phyloP scores from a whole-genome alignment of 2,113 vertebrate species.

The Tyrannus savana region DNA sequence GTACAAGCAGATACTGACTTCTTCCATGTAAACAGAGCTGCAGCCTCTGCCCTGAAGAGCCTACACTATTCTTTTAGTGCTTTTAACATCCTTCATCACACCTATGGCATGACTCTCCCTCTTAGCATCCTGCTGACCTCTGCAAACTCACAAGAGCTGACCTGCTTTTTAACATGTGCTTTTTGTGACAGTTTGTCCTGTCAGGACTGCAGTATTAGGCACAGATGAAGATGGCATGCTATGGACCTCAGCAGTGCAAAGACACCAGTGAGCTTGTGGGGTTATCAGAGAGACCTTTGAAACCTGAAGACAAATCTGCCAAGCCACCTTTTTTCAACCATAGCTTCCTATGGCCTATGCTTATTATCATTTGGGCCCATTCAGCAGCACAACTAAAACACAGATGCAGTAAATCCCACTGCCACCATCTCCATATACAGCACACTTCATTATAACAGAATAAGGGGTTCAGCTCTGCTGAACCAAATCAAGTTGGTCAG shows the following conservation, averaged over 20 bases:
- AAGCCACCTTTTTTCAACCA: neutral
- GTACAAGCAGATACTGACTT: neutral
- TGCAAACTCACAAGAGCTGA: neutral
- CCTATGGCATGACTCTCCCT: neutral
- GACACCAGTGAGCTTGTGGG: neutral
- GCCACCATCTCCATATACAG: conserved; percentile 47
- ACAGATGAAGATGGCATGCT: neutral
- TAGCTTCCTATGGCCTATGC: neutral
- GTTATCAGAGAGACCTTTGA: neutral
- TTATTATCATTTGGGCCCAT: conserved; percentile 28
- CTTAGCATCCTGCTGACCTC: neutral
- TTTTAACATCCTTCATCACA: conserved; percentile 18
- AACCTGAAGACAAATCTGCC: neutral
- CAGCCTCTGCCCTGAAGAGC: neutral
- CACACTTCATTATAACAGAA: conserved; percentile 71
- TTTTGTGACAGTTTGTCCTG: neutral
- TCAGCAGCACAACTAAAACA: conserved; percentile 61
- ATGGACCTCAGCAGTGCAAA: neutral
- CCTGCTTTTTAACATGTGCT: neutral
- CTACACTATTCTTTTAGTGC: neutral
- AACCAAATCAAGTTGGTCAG: conserved; percentile 72
- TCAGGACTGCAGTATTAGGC: neutral
- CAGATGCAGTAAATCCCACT: conserved; percentile 59
- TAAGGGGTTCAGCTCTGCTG: conserved; percentile 75
- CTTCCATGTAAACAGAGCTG: neutral